Conservation (phyloP, 1,140 invertebrate genomes). For the Papilio xuthus region DNA sequence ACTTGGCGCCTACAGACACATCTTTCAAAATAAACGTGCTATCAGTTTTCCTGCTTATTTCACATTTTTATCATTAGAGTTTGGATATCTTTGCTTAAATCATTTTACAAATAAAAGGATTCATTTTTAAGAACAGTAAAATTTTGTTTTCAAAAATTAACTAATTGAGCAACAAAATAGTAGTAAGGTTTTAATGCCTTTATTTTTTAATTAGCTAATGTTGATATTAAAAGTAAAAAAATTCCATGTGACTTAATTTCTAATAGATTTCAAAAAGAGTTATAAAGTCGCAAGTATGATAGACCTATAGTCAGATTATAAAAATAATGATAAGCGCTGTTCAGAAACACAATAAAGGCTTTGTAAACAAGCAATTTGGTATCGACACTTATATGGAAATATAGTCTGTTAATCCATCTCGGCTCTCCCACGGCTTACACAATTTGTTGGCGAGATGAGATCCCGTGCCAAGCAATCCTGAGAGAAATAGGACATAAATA, state of each 20-base stretch:
- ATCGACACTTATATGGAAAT: not conserved
- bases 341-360: not conserved
- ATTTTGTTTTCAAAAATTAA: too few relatives aligned
- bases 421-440: not conserved
- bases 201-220: too few relatives aligned
- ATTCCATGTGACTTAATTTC: too few relatives aligned
- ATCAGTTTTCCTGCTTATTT: slow-evolving; percentile 2
- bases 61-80: not conserved
- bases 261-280: too few relatives aligned
- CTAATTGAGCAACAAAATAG: too few relatives aligned
- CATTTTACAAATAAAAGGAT: too few relatives aligned
- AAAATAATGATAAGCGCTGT: not conserved
- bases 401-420: slow-evolving; percentile 11
- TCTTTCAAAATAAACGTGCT: not conserved
- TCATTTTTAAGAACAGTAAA: too few relatives aligned
- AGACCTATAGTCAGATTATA: too few relatives aligned
- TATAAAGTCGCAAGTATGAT: too few relatives aligned
- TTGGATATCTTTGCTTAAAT: not conserved
- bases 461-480: slow-evolving; percentile 8
- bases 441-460: slow-evolving; percentile 14
- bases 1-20: not conserved
- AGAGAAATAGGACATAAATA: slow-evolving; percentile 14
- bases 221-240: too few relatives aligned
- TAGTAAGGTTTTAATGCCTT: too few relatives aligned
- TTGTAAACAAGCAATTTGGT: not conserved